A percentile compares a stretch with the other conserved stretches of the same genome.
Evolutionary conservation across 2,888 invertebrate genomes (phyloP).

Genomic region (Nematopogon swammerdamellus): DNA sequence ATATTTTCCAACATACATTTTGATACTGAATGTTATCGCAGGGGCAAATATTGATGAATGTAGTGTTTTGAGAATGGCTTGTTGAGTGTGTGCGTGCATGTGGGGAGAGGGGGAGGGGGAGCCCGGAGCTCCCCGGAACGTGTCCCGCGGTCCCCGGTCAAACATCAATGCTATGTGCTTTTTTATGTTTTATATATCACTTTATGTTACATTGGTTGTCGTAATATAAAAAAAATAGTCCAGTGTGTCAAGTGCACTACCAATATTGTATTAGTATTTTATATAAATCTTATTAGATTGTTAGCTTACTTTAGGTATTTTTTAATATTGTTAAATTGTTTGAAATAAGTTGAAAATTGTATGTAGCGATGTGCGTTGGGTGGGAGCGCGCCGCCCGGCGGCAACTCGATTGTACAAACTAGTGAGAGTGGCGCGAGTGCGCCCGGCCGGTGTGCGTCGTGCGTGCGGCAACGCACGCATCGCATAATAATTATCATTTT

Average conservation of each 20-base stretch:
- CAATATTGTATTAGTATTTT: constrained; percentile 34
- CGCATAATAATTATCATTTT: constrained; percentile 36
- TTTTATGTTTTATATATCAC: neutral
- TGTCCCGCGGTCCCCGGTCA: constrained; percentile 1
- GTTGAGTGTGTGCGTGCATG: too few species aligned
- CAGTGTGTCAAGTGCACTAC: constrained; percentile 33
- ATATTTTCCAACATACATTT: constrained; percentile 20
- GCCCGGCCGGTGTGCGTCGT: too few species aligned
- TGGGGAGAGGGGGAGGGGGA: neutral
- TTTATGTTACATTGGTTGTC: neutral
- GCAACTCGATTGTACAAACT: too few species aligned
- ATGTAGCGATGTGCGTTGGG: constrained; percentile 46
- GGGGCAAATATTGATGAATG: neutral
- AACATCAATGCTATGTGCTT: neutral
- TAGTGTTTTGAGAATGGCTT: neutral
- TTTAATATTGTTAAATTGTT: constrained; percentile 52
- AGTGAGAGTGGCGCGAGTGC: too few species aligned
- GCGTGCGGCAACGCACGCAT: too few species aligned
- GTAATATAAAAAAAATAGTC: constrained; percentile 4
- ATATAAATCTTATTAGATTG: constrained; percentile 41
- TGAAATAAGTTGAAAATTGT: constrained; percentile 50
- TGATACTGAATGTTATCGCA: neutral
- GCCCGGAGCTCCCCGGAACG: neutral
- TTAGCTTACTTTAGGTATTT: constrained; percentile 50
- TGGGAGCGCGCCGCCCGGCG: constrained; percentile 43